Percentiles rank a stretch among this genome's conserved stretches.
These are phyloP conservation scores for Halichoeres trimaculatus DNA, from an alignment of 2,113 vertebrate species.

Conservation along the genomic window DNA sequence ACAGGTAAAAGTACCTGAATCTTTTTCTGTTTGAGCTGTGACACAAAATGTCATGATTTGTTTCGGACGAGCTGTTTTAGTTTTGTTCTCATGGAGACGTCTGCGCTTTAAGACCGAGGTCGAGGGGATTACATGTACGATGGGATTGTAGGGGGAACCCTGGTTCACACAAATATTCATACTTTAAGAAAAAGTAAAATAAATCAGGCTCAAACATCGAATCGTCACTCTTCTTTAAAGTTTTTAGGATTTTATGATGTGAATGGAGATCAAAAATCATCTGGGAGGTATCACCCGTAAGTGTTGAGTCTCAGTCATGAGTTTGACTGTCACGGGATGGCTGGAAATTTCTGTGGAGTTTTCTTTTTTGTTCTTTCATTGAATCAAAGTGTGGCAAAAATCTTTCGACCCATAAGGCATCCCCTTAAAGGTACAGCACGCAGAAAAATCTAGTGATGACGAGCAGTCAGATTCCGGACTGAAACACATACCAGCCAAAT, in stretches of 20 bases:
- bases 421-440: not conserved
- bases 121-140: not conserved
- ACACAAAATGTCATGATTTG: not conserved
- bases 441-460: too few relatives aligned
- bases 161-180: not conserved
- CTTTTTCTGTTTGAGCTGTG: not conserved
- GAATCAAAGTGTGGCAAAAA: not conserved
- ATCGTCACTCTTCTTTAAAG: too few relatives aligned
- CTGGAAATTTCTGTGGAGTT: not conserved
- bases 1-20: conserved; percentile 33
- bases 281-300: too few relatives aligned
- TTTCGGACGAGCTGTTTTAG: conserved; percentile 7
- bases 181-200: not conserved
- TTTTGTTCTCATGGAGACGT: conserved; percentile 8
- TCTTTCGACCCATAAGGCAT: not conserved
- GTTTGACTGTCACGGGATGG: too few relatives aligned
- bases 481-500: too few relatives aligned
- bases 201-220: too few relatives aligned
- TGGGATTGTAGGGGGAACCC: not conserved
- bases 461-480: too few relatives aligned
- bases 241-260: too few relatives aligned
- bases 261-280: too few relatives aligned
- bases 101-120: not conserved
- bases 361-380: not conserved
- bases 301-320: not conserved